A percentile compares a stretch with the other conserved stretches of the same genome.
phyloP scores from a whole-genome alignment of 2,113 vertebrate genomes.

The Mobula hypostoma region DNA sequence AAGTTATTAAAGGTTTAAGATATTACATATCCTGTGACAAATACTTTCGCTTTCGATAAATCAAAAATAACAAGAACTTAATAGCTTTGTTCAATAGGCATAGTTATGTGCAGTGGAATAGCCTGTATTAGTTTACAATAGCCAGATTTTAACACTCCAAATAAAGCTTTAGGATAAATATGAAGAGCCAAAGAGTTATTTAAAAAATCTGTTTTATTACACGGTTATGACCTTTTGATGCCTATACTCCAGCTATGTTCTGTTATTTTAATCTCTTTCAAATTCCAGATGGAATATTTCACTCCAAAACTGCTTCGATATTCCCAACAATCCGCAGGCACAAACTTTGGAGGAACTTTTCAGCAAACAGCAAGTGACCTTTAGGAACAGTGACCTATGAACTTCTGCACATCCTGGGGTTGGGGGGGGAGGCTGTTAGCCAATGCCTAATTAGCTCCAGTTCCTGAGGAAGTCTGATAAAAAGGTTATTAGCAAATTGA shows the following conservation, averaged over 20 bases:
- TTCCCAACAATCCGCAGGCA: slow-evolving; percentile 10
- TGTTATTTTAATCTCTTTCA: too few relatives aligned
- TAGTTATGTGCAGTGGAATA: not conserved
- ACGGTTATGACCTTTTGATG: not conserved
- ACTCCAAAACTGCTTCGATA: not conserved
- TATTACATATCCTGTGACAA: not conserved
- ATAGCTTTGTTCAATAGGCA: not conserved
- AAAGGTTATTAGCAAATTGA: slow-evolving; percentile 38
- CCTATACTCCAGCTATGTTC: not conserved
- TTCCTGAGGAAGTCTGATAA: slow-evolving; percentile 37
- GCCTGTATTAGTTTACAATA: not conserved
- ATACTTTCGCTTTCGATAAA: not conserved
- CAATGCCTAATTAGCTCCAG: slow-evolving; percentile 33
- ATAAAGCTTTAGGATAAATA: not conserved
- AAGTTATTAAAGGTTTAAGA: not conserved
- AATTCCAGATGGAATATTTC: not conserved
- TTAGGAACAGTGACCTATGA: slow-evolving; percentile 16
- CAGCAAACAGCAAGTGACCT: slow-evolving; percentile 16
- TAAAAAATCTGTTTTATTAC: slow-evolving; percentile 28
- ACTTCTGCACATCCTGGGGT: slow-evolving; percentile 4
- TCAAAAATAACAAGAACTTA: not conserved
- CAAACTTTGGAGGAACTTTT: slow-evolving; percentile 21
- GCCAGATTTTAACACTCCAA: not conserved
- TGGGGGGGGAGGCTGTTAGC: not conserved
- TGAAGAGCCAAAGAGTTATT: not conserved